A percentile compares a stretch with the other conserved stretches of the same genome.
phyloP scores from a whole-genome alignment of 2,113 vertebrate genomes.

The Climacteris rufus region DNA sequence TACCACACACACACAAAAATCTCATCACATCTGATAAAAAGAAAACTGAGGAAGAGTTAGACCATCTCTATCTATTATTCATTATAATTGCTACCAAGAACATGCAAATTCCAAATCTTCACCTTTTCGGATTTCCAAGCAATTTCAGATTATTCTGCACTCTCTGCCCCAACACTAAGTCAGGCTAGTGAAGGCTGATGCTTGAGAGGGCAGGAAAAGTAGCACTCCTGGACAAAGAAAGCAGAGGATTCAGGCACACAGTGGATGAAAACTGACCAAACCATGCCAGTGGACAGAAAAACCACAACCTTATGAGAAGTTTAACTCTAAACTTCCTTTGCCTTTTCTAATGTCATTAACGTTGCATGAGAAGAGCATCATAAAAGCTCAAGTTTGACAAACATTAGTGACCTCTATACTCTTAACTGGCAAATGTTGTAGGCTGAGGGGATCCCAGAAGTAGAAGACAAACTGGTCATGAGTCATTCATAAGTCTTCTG shows the following conservation, averaged over 20 bases:
- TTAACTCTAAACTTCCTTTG: neutral
- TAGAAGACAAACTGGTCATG: neutral
- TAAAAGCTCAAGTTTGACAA: neutral
- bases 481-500: rapidly evolving
- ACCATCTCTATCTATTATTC: neutral
- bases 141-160: neutral
- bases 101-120: neutral
- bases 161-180: neutral
- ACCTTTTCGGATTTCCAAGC: neutral
- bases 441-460: neutral
- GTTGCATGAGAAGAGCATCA: neutral
- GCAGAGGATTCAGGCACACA: neutral
- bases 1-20: neutral
- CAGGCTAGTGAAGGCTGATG: neutral
- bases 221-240: neutral
- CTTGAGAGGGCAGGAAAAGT: neutral
- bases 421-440: neutral
- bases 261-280: neutral
- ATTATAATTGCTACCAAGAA: neutral
- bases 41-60: neutral
- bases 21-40: slow-evolving; percentile 2
- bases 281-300: neutral
- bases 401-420: neutral
- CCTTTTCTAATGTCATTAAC: neutral
- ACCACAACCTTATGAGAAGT: neutral